Evolutionary conservation across 2,113 vertebrate genomes (phyloP), one percentile per base, ranked within the genome.

Genomic region (Camelus dromedarius): DNA sequence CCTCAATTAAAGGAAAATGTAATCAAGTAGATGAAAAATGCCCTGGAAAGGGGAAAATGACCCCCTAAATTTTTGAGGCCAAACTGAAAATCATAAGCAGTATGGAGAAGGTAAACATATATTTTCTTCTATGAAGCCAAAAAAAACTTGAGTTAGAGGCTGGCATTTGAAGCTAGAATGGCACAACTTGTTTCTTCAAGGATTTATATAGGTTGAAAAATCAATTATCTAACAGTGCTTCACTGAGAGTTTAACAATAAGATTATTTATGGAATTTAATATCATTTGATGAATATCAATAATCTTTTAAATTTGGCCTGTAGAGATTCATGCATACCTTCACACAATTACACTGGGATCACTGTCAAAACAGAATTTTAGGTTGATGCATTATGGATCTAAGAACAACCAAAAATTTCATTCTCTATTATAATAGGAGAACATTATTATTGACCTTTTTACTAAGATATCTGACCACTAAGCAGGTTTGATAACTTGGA

Each of bases 101-200:
- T 62, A 62, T 67, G 15, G 26, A 72, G 84, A 89, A 35, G 3
- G 24, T 60, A 85, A 95, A 66, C 2, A 42, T 58, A 38, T 42
- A 30, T 30, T 79, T 81, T 72, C 38, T 89, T 88, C 69, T 24
- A 56, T 62, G 32, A 87, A 56, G 35, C 6, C 13, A 87, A n/a
- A 81, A 60, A 42, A 79, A 91, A n/a, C 26, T 80, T 32, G 42
- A 91, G 13, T 69, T 69, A 79, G 22, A 72, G 16, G 9, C 38
- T 82, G 32, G 3, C 35, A 83, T 88, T 93, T 72, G 50, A 93
- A 70, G 48, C 20, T 96, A 83, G 18, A 83, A 24, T 87, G 52
- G 35, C 3, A 64, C 38, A 54, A 82, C 6, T 69, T n/a, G 13
- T 73, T 73, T 85, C 42, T 82, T 28, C 46, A 64, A 88, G 20